A percentile compares a stretch with the other conserved stretches of the same genome.
phyloP scores from a whole-genome alignment of 2,797 vertebrate species.

The Morus bassanus region DNA sequence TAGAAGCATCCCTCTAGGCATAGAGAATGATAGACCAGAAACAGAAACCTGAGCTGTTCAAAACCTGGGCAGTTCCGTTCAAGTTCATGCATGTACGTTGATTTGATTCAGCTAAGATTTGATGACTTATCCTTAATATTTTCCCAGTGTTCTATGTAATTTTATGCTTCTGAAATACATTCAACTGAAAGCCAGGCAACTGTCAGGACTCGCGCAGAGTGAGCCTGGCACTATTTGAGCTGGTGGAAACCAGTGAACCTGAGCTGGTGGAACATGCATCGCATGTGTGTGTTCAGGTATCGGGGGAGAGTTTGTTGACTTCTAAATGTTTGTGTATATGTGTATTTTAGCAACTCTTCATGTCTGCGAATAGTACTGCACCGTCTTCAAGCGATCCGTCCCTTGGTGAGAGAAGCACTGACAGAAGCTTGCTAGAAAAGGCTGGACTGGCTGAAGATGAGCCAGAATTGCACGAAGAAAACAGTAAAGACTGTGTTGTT shows the following conservation, averaged over 20 bases:
- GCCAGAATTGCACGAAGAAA: constrained; percentile 52
- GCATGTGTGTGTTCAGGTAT: fast-evolving
- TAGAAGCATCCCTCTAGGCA: not conserved
- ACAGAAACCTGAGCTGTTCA: not conserved
- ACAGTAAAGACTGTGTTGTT: constrained; percentile 88
- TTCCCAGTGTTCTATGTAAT: not conserved
- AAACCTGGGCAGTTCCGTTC: not conserved
- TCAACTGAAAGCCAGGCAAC: not conserved
- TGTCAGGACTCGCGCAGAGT: not conserved
- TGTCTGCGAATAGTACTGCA: constrained; percentile 83
- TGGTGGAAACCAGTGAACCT: not conserved
- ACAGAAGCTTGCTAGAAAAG: constrained; percentile 70
- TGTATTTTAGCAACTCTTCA: constrained; percentile 88
- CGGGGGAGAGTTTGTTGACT: not conserved
- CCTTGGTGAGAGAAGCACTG: constrained; percentile 25
- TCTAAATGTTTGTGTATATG: not conserved
- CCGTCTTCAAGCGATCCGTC: not conserved
- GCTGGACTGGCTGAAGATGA: constrained; percentile 64
- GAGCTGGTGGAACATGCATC: not conserved
- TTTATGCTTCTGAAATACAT: not conserved
- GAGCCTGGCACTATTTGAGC: not conserved
- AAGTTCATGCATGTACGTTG: not conserved
- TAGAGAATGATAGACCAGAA: not conserved
- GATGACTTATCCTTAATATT: not conserved
- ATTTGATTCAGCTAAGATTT: not conserved